phyloP scores from a whole-genome alignment of 2,888 invertebrate genomes.

The Morpho helenor region DNA sequence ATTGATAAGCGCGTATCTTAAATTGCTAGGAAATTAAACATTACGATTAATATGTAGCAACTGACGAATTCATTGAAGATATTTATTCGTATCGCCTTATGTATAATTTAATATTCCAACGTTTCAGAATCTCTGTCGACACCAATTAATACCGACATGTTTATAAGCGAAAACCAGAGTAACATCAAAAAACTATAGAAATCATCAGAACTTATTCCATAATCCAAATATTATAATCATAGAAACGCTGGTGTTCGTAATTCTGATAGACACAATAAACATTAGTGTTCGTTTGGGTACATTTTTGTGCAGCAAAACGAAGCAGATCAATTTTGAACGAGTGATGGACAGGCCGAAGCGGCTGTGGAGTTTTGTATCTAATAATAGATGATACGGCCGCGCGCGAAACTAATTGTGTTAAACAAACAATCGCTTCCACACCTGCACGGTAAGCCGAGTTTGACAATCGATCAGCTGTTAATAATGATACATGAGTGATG shows the following conservation, averaged over 20 bases:
- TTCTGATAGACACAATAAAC: constrained; percentile 28
- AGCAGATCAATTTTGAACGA: constrained; percentile 56
- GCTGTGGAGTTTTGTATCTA: constrained; percentile 46
- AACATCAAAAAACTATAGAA: constrained; percentile 5
- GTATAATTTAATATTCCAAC: background rate
- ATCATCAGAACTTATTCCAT: constrained; percentile 9
- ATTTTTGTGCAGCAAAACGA: constrained; percentile 38
- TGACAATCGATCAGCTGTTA: constrained; percentile 22
- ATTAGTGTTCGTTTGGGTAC: constrained; percentile 33
- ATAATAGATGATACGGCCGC: constrained; percentile 54
- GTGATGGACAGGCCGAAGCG: constrained; percentile 69
- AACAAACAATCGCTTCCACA: constrained; percentile 60
- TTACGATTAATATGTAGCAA: no score
- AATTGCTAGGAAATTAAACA: no score
- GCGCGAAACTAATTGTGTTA: constrained; percentile 74
- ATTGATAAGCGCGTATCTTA: no score
- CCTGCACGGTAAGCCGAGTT: constrained; percentile 38
- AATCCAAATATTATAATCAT: constrained; percentile 13
- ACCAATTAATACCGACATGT: background rate
- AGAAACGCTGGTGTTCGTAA: constrained; percentile 23
- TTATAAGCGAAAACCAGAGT: background rate
- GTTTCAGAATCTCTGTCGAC: background rate
- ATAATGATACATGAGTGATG: constrained; percentile 4
- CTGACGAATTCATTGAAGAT: no score
- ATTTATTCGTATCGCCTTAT: no score